A percentile compares a stretch with the other conserved stretches of the same genome.
These are phyloP conservation scores for Drosophila prolongata DNA, from an alignment of 2,888 invertebrate genomes.

Conservation along the genomic window DNA sequence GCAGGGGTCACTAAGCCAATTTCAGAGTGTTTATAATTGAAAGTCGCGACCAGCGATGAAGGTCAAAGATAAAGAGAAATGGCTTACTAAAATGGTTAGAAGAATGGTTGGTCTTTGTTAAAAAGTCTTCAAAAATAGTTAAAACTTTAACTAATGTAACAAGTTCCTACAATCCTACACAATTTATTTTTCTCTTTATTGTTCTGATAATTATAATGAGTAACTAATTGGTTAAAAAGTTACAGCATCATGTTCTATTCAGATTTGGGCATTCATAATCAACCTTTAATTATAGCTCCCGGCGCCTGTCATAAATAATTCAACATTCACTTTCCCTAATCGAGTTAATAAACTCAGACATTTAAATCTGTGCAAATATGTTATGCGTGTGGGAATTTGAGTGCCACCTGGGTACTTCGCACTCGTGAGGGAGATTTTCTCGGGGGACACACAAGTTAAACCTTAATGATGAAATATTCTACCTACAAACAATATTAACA, in stretches of 20 bases:
- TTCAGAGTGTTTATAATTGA: conserved; percentile 57
- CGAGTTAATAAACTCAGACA: conserved; percentile 32
- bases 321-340: conserved; percentile 21
- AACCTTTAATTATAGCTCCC: not conserved
- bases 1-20: conserved; percentile 57
- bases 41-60: conserved; percentile 1
- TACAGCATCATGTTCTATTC: not conserved
- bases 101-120: too few species aligned
- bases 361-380: conserved; percentile 28
- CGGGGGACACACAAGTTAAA: not conserved
- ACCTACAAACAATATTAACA: conserved; percentile 13
- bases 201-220: too few species aligned
- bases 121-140: too few species aligned
- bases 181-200: too few species aligned
- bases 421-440: not conserved
- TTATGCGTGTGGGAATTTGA: conserved; percentile 8
- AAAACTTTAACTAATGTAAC: too few species aligned
- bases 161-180: too few species aligned
- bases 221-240: too few species aligned
- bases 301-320: conserved; percentile 16
- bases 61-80: not conserved
- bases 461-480: conserved; percentile 19
- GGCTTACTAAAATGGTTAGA: too few species aligned
- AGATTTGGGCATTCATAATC: conserved; percentile 1
- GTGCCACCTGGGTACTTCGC: not conserved